These are phyloP conservation scores for Sterna hirundo DNA, from an alignment of 2,113 vertebrate genomes.

Conservation along the genomic window DNA sequence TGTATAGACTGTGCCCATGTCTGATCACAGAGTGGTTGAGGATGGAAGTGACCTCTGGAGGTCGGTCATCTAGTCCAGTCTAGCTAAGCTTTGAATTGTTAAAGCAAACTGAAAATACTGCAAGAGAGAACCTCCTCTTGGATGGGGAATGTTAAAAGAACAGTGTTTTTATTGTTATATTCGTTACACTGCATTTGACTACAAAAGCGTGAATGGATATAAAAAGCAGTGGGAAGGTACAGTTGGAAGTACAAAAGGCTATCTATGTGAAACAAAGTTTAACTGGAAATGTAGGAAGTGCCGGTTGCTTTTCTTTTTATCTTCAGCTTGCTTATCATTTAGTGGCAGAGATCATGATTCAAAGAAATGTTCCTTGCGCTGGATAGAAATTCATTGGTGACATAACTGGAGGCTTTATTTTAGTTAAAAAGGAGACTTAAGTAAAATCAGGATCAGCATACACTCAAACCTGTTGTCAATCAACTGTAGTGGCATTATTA, in stretches of 20 bases:
- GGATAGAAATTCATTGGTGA: background rate
- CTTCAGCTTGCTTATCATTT: background rate
- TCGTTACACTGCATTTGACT: background rate
- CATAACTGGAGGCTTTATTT: background rate
- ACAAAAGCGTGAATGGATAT: background rate
- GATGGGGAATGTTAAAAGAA: background rate
- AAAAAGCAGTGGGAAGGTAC: background rate
- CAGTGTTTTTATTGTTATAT: background rate
- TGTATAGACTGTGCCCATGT: fast-evolving
- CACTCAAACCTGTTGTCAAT: background rate
- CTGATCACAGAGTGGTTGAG: background rate
- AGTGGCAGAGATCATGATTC: background rate
- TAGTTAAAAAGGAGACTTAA: background rate
- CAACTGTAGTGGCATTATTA: background rate
- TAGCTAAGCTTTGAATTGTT: background rate
- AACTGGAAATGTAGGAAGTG: background rate
- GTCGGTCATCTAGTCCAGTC: background rate
- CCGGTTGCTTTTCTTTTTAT: background rate
- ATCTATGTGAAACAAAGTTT: background rate
- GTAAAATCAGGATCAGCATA: background rate
- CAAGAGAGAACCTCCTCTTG: background rate
- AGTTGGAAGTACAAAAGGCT: background rate
- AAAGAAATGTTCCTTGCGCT: background rate
- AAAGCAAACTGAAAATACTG: background rate
- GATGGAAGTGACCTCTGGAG: background rate